phyloP scores from a whole-genome alignment of 2,797 vertebrate genomes.

The Chiloscyllium punctatum region DNA sequence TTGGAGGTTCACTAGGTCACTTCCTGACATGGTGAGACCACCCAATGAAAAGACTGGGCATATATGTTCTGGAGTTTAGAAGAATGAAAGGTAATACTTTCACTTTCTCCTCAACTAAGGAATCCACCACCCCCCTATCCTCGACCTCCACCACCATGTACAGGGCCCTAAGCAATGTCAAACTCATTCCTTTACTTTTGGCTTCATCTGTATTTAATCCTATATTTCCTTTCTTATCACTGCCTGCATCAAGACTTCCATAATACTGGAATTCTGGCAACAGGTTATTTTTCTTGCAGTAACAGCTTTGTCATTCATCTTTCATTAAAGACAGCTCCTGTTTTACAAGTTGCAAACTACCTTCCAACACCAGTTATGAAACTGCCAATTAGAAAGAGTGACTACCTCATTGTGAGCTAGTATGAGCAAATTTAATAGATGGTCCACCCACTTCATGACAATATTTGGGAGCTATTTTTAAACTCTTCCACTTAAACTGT shows the following conservation, averaged over 20 bases:
- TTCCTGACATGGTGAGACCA: too few relatives aligned
- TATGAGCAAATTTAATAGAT: not conserved
- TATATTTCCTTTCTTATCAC: not conserved
- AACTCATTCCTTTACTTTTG: not conserved
- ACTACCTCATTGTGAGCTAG: not conserved
- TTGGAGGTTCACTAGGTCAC: too few relatives aligned
- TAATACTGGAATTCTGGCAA: not conserved
- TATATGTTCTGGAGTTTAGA: too few relatives aligned
- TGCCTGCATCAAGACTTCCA: not conserved
- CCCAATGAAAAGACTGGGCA: too few relatives aligned
- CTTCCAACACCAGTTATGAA: not conserved
- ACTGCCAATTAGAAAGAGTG: not conserved
- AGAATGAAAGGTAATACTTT: too few relatives aligned
- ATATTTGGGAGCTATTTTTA: not conserved
- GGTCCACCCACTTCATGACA: not conserved
- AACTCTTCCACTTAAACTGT: not conserved
- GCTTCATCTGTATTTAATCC: not conserved
- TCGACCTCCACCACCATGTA: not conserved
- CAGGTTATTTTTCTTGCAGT: not conserved
- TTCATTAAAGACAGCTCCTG: not conserved
- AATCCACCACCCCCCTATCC: too few relatives aligned
- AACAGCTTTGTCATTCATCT: not conserved
- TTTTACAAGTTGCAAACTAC: not conserved
- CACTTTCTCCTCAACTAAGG: too few relatives aligned
- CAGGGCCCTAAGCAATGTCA: too few relatives aligned